Evolutionary conservation across 1,140 invertebrate genomes (phyloP).

Genomic region (Portunus trituberculatus): DNA sequence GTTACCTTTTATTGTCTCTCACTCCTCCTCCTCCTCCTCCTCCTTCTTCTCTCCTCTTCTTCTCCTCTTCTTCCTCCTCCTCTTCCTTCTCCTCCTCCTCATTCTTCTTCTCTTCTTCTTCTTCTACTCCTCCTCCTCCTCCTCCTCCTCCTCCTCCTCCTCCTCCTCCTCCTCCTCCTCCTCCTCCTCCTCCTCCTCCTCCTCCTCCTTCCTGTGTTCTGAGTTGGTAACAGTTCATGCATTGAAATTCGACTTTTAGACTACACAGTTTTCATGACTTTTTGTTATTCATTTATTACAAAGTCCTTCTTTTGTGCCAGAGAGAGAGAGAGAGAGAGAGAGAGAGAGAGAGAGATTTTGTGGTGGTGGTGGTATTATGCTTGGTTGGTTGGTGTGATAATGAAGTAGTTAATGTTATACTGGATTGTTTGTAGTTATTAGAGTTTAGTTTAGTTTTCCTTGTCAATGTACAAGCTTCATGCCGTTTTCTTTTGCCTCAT

Average conservation of each 20-base stretch:
- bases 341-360: conserved; percentile 11
- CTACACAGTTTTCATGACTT: neutral
- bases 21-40: neutral
- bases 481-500: too few species aligned
- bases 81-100: neutral
- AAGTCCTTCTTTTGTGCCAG: neutral
- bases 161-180: neutral
- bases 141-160: neutral
- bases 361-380: neutral
- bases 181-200: neutral
- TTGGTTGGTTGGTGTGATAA: neutral
- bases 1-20: neutral
- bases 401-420: too few species aligned
- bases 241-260: neutral
- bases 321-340: conserved; percentile 23
- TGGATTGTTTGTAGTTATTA: too few species aligned
- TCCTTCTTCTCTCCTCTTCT: neutral
- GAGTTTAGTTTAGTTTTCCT: too few species aligned
- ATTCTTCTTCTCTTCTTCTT: neutral
- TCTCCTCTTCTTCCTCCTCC: neutral
- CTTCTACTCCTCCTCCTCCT: neutral
- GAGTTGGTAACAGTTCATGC: too few species aligned
- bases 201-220: neutral
- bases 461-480: too few species aligned
- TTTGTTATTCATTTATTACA: neutral